Percentiles rank a stretch among this genome's conserved stretches.
Evolutionary conservation across 2,888 invertebrate species (phyloP).

Genomic region (Rhogogaster chlorosoma): DNA sequence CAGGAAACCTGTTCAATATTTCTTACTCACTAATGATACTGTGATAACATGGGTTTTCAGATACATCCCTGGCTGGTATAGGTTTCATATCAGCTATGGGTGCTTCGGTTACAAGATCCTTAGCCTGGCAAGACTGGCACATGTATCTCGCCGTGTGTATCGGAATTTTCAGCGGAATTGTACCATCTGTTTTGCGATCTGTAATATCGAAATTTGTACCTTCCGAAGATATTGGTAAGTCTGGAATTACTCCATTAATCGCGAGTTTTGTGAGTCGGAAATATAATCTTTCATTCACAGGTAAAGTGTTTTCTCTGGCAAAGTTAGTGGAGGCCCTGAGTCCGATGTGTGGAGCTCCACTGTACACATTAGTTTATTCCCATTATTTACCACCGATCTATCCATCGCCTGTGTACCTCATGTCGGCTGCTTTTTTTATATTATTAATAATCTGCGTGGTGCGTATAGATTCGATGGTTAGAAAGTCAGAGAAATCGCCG

Average conservation of each 20-base stretch:
- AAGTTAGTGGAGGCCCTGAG: conserved; percentile 83
- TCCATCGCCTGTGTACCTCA: conserved; percentile 70
- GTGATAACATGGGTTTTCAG: conserved; percentile 56
- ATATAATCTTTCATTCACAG: conserved; percentile 66
- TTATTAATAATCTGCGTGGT: neutral
- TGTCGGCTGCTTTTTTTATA: conserved; percentile 62
- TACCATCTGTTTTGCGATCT: conserved; percentile 82
- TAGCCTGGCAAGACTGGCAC: conserved; percentile 70
- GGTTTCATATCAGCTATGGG: conserved; percentile 60
- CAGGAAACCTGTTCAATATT: neutral
- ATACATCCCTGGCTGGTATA: conserved; percentile 64
- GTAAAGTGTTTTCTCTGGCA: conserved; percentile 85
- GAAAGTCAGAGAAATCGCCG: neutral
- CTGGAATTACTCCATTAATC: neutral
- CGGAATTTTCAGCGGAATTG: conserved; percentile 79
- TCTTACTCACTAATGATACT: neutral
- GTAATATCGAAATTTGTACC: conserved; percentile 82
- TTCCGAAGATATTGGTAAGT: conserved; percentile 80
- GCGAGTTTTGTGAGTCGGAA: neutral
- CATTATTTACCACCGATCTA: conserved; percentile 70
- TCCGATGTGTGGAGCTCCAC: conserved; percentile 82
- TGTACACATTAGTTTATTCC: conserved; percentile 83
- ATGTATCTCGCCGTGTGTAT: conserved; percentile 78
- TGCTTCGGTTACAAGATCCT: conserved; percentile 62
- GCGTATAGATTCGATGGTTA: neutral